phyloP scores from a whole-genome alignment of 2,113 vertebrate genomes.

The Pycnonotus jocosus region DNA sequence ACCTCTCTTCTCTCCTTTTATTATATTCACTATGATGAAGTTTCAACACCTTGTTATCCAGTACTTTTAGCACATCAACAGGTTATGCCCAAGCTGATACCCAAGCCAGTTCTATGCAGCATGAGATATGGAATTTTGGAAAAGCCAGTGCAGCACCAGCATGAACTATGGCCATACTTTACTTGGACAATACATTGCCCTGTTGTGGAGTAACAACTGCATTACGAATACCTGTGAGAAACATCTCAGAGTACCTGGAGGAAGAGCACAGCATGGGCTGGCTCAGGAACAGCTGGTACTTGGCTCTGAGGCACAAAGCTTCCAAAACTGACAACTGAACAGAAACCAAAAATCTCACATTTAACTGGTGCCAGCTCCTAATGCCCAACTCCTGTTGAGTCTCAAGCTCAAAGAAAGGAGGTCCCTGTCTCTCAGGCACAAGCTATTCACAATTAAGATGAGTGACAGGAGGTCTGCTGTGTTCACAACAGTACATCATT shows the following conservation, averaged over 20 bases:
- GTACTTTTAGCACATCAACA: not conserved
- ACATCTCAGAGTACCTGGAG: not conserved
- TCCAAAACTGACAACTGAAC: not conserved
- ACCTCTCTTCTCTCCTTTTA: not conserved
- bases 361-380: not conserved
- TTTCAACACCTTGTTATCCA: not conserved
- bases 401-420: not conserved
- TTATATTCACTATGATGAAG: not conserved
- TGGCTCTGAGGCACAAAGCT: not conserved
- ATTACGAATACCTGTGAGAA: not conserved
- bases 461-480: not conserved
- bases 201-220: not conserved
- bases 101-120: not conserved
- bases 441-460: not conserved
- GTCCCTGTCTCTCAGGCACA: not conserved
- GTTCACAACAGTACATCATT: not conserved
- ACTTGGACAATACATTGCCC: not conserved
- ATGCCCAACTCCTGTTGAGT: accelerated
- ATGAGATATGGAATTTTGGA: not conserved
- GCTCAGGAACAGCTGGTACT: not conserved
- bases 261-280: not conserved
- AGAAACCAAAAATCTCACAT: not conserved
- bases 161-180: not conserved
- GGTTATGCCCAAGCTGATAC: not conserved
- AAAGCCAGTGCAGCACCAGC: not conserved